Percentiles rank a stretch among this genome's conserved stretches.
Conservation (phyloP, 1,140 invertebrate genomes). For the Pararge aegeria region DNA sequence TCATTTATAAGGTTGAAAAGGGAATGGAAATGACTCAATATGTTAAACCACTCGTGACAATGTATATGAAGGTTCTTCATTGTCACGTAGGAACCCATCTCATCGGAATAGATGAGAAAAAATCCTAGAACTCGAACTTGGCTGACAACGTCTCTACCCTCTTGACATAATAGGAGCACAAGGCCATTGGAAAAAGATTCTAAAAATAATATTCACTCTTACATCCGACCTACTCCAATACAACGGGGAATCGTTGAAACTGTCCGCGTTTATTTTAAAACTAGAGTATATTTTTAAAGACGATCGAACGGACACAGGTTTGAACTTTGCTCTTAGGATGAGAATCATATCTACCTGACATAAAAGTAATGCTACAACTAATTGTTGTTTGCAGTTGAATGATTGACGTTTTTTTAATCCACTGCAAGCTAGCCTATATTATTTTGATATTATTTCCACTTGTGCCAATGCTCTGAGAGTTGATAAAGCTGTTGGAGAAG, state of each 20-base stretch:
- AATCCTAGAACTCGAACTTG: constrained; percentile 26
- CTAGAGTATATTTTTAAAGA: not conserved
- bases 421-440: too few relatives aligned
- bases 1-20: too few relatives aligned
- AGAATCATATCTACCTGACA: too few relatives aligned
- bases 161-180: constrained; percentile 38
- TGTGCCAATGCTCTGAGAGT: too few relatives aligned
- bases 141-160: constrained; percentile 25
- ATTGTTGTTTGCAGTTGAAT: too few relatives aligned
- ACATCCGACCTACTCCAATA: constrained; percentile 24
- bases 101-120: constrained; percentile 5
- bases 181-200: constrained; percentile 27
- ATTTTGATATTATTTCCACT: too few relatives aligned
- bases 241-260: constrained; percentile 17
- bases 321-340: not conserved
- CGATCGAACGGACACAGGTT: not conserved
- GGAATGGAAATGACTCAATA: not conserved
- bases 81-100: not conserved
- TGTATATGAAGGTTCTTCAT: not conserved
- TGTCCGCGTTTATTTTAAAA: constrained; percentile 14
- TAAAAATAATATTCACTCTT: constrained; percentile 34
- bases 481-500: too few relatives aligned
- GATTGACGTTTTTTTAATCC: too few relatives aligned
- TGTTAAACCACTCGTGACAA: not conserved
- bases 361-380: too few relatives aligned